Evolutionary conservation across 2,888 invertebrate species (phyloP), one percentile per base, ranked within the genome.

Genomic region (Clistopyga incitator): DNA sequence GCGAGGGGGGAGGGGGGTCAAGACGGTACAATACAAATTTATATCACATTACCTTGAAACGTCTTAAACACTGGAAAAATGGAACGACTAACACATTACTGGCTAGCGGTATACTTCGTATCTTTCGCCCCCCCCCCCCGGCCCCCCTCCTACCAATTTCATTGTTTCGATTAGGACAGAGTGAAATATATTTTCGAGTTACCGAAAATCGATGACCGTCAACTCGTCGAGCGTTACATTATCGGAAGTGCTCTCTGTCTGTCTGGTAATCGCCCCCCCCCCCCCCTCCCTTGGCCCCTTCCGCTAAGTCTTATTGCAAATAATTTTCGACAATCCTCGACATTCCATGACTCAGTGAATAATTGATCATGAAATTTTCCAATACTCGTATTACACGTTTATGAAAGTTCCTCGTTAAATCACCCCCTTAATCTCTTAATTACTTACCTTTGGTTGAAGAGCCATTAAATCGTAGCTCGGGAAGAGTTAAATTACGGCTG

Each of bases 141-240:
- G 25, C 13, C 4, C 29, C 68, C 18, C n/a, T 6, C 67, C 8
- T n/a, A 1, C 13, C 54, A 50, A 78, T 45, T 72, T 72, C 71
- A 50, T 78, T 71, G 65, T 78, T 78, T 50, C 71, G 42, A 65
- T 70, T 70, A 78, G 50, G 78, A 70, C 23, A 45, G 61, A 64
- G 42, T 38, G 38, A 71, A 64, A 54, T 78, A 65, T 71, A 71
- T 78, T 78, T 78, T 52, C 64, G 64, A 42, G 29, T 64, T 71
- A 54, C 42, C 54, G 78, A 71, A 70, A 64, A 71, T 78, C 78
- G 78, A 71, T 71, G 71, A 71, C 29, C 54, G 45, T 68, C 20
- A 25, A 68, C 25, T 42, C 18, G 23, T 42, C 6, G 20, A 38
- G 64, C 61, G n/a, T 76, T 47, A 34, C 20, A 13, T 54, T 25